These are phyloP conservation scores for Sebastes umbrosus DNA, from an alignment of 2,797 vertebrate species.

Conservation along the genomic window DNA sequence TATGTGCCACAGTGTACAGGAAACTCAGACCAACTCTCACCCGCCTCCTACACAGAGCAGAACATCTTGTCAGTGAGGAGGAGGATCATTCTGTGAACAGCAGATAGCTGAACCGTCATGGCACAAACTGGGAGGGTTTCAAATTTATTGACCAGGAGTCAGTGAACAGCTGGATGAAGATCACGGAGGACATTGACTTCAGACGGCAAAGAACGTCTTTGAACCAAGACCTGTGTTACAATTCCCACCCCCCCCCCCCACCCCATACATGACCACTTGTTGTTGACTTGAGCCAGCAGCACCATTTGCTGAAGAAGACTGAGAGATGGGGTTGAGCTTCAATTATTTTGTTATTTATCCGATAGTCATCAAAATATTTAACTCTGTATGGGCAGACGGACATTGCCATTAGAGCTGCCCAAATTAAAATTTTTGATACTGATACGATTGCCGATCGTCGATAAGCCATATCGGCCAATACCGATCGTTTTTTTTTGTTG, in stretches of 20 bases:
- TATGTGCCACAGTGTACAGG: background rate
- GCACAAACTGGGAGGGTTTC: background rate
- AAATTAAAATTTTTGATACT: too few relatives aligned
- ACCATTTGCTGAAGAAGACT: background rate
- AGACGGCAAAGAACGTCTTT: background rate
- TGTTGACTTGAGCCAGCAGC: background rate
- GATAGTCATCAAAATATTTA: background rate
- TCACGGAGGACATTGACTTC: too few relatives aligned
- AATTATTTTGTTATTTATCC: background rate
- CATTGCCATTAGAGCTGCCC: background rate
- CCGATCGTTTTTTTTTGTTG: too few relatives aligned
- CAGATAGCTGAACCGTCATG: background rate
- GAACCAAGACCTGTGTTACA: background rate
- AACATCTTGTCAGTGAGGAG: background rate
- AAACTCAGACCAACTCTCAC: background rate
- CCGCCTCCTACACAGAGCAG: background rate
- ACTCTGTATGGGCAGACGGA: background rate
- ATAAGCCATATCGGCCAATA: too few relatives aligned
- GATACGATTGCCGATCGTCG: too few relatives aligned
- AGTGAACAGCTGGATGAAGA: too few relatives aligned
- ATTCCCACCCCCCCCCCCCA: fast-evolving
- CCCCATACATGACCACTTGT: background rate
- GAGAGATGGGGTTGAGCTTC: background rate
- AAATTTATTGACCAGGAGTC: background rate
- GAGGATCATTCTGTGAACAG: background rate